Percentiles rank a stretch among this genome's conserved stretches.
Evolutionary conservation across 2,113 vertebrate genomes (phyloP).

Genomic region (Rhynchomys soricoides): DNA sequence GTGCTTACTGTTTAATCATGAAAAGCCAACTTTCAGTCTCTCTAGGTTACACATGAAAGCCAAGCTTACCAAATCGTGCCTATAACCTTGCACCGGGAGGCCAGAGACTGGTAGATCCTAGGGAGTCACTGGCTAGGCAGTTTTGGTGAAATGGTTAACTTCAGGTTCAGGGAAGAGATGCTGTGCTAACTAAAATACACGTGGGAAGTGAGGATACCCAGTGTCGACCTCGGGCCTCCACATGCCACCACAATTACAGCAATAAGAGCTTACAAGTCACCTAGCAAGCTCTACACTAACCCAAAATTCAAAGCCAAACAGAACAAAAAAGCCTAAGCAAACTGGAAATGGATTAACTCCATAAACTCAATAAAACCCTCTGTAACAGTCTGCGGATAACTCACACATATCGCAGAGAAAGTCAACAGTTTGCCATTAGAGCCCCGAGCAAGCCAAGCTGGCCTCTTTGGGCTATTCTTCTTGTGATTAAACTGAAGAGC

Average conservation of each 20-base stretch:
- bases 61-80: rapidly evolving
- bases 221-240: background rate
- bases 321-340: background rate
- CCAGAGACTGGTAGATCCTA: background rate
- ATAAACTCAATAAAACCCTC: background rate
- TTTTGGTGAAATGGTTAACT: background rate
- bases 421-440: background rate
- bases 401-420: background rate
- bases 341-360: background rate
- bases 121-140: background rate
- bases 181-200: background rate
- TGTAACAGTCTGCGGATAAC: background rate
- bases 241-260: background rate
- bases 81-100: background rate
- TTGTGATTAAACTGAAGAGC: background rate
- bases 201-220: background rate
- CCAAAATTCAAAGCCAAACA: background rate
- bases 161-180: background rate
- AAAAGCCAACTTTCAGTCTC: background rate
- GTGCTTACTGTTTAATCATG: background rate
- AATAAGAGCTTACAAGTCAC: background rate
- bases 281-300: background rate
- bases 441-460: background rate
- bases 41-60: background rate
- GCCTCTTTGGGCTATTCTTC: background rate